Base-by-base conservation (phyloP, 2,797 vertebrate species). In the Mastacembelus armatus region DNA sequence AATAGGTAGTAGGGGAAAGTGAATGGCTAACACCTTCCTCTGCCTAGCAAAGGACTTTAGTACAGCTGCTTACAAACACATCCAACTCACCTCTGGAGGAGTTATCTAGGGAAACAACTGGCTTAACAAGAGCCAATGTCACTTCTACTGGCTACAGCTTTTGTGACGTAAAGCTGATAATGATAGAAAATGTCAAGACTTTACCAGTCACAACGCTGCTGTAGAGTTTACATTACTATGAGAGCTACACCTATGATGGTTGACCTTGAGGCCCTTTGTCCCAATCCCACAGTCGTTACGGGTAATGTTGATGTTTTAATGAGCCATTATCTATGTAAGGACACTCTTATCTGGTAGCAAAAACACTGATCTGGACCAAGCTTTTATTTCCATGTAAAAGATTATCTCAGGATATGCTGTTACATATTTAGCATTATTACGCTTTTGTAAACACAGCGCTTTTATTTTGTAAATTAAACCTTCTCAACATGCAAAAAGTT, bases 221-320 rank as follows among this genome's bases (percentile, higher is more conserved):
- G 26, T 3, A 16, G 42, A 82, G 80, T 89, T 88, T 77, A 35
- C 77, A 68, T 77, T 77, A 40, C 16, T 16, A 58, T 54, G 69
- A 68, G n/a, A 51, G 50, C 59, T 48, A 49, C 47, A 75, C 51
- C 82, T 49, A 47, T 44, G 48, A 56, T 22, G 32, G n/a, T 32
- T 66, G 60, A 85, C 88, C 87, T 89, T 87, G 72, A 74, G 38
- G 39, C 19, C 9, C 51, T 62, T 55, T 61, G 63, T 74, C 67
- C 43, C 42, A 7, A 14, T 29, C 64, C 21, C 45, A 21, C 38
- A 21, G 61, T 39, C n/a, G n/a, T n/a, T 40, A 67, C 49, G 3
- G 59, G 47, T 26, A 59, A 52, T 85, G 76, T 88, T 85, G 82
- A 74, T 63, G 68, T 67, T 60, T 58, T 16, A 56, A 38, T 40